Evolutionary conservation across 2,113 vertebrate genomes (phyloP), one percentile per base, ranked within the genome.

Genomic region (Hyperoodon ampullatus): DNA sequence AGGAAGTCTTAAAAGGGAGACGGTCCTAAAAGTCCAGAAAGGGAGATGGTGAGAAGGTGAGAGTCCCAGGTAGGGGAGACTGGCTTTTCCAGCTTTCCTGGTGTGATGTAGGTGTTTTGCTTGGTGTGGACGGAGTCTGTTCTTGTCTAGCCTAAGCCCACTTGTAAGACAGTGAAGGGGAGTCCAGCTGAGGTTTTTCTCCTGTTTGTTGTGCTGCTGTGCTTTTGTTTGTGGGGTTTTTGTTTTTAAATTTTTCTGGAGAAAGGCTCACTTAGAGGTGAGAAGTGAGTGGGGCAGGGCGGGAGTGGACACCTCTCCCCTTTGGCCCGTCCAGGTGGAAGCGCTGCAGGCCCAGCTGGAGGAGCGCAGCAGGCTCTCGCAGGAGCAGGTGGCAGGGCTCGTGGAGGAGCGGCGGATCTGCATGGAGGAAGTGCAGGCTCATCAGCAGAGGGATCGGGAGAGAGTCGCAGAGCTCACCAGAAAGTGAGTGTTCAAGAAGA

Each of bases 321-420:
- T 92, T 44, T 8, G 61, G 4, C 61, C 87, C 33, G 0, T 97
- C 53, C 97, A 99, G 99, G 99, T 99, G 96, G 99, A 99, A 98
- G 99, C 99, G 0, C 98, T 99, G 93, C 99, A 99, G 96, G 99
- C 99, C 90, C 99, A 99, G 98, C 98, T 99, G 97, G 99, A 99
- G 95, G 99, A 99, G 94, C 99, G 99, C 98, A 99, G 99, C 26
- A 98, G 97, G 8, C 97, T 99, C 77, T 98, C 99, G 53, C 99
- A 99, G 98, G 99, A 99, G 8, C 99, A 99, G 96, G 86, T 99
- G 0, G 99, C 99, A 93, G 98, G 99, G 4, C 98, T 99, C 1
- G 95, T 99, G 68, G 99, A 99, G 93, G 99, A 99, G 94, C 97
- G 99, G 44, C 98, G 98, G 53, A 99, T 99, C 92, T 99, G 98